Evolutionary conservation across 2,888 invertebrate genomes (phyloP).

Genomic region (Apotomis capreana): DNA sequence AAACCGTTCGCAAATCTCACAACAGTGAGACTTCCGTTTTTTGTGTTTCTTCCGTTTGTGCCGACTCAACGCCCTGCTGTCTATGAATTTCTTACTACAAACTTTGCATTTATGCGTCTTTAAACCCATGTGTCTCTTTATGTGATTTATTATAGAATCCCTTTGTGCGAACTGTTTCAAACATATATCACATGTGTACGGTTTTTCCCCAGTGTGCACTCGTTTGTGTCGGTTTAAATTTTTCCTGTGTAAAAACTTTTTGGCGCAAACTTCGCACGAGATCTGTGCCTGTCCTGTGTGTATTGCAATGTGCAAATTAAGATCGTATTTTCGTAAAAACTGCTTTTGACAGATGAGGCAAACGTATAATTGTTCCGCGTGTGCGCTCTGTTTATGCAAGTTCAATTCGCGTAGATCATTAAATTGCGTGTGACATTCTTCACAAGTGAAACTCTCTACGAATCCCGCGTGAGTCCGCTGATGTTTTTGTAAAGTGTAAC

Average conservation of each 20-base stretch:
- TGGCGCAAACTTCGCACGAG: background rate
- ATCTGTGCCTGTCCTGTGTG: background rate
- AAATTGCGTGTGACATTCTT: background rate
- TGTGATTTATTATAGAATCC: conserved; percentile 4
- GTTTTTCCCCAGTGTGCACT: conserved; percentile 10
- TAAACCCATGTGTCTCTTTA: conserved; percentile 1
- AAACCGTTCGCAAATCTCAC: background rate
- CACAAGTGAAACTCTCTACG: background rate
- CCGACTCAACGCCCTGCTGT: background rate
- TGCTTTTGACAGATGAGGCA: background rate
- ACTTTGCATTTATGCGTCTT: conserved; percentile 2
- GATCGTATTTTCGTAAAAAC: background rate
- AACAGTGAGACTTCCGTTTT: background rate
- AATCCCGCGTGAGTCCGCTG: background rate
- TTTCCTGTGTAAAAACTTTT: background rate
- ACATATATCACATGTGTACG: conserved; percentile 9
- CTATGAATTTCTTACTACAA: background rate
- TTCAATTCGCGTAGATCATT: background rate
- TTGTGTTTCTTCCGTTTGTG: background rate
- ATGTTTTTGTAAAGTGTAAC: background rate
- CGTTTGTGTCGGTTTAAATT: conserved; percentile 13
- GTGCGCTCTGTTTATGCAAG: background rate
- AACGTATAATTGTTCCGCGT: background rate
- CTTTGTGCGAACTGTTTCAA: conserved; percentile 7
- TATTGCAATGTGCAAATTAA: background rate